Percentiles rank a stretch among this genome's conserved stretches.
These are phyloP conservation scores for Leucozona laternaria DNA, from an alignment of 2,888 invertebrate species.

Conservation along the genomic window DNA sequence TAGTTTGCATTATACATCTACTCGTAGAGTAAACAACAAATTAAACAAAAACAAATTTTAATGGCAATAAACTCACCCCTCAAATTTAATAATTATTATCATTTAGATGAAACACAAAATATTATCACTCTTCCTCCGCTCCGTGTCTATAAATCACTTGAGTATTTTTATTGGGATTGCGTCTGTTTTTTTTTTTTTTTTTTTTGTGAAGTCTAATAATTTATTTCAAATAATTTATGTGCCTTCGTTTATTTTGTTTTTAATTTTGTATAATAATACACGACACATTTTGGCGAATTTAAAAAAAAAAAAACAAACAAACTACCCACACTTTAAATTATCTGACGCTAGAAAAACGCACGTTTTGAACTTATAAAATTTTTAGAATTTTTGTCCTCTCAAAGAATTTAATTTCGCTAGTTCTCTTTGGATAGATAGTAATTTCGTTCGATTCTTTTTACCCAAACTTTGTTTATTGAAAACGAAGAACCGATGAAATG, in stretches of 20 bases:
- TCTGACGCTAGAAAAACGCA: slow-evolving; percentile 45
- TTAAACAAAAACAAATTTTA: slow-evolving; percentile 17
- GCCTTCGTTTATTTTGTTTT: slow-evolving; percentile 34
- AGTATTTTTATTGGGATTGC: slow-evolving; percentile 34
- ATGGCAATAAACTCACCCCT: slow-evolving; percentile 58
- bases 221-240: slow-evolving; percentile 31
- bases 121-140: slow-evolving; percentile 23
- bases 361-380: slow-evolving; percentile 25
- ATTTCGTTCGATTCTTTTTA: slow-evolving; percentile 53
- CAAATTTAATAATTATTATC: slow-evolving; percentile 26
- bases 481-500: slow-evolving; percentile 26
- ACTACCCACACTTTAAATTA: slow-evolving; percentile 29
- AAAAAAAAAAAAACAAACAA: slow-evolving; percentile 9
- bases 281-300: slow-evolving; percentile 53
- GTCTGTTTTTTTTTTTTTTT: too few relatives aligned
- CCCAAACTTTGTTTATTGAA: slow-evolving; percentile 41
- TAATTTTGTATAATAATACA: slow-evolving; percentile 43
- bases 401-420: slow-evolving; percentile 47
- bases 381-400: not conserved
- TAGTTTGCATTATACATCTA: slow-evolving; percentile 25
- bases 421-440: slow-evolving; percentile 28
- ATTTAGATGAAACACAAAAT: slow-evolving; percentile 12
- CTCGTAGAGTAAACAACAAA: not conserved
- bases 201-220: slow-evolving; percentile 53
- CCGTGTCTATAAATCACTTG: slow-evolving; percentile 40